Evolutionary conservation across 1,140 invertebrate genomes (phyloP).

Genomic region (Euwallacea similis): DNA sequence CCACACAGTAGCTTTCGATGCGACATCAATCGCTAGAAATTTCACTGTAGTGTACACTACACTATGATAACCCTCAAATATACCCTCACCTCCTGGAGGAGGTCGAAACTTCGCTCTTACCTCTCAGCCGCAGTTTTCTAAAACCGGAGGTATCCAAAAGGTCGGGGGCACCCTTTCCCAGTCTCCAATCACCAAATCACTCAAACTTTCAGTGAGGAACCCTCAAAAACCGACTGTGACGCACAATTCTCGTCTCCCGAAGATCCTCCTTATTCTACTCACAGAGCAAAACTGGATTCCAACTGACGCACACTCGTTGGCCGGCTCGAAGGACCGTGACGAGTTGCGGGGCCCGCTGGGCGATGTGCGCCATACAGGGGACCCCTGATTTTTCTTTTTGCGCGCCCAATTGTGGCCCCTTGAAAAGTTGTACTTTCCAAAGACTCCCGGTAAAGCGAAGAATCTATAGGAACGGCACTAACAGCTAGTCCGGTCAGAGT

Average conservation of each 20-base stretch:
- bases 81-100: neutral
- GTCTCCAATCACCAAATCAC: conserved; percentile 17
- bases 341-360: conserved; percentile 20
- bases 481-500: neutral
- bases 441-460: conserved; percentile 10
- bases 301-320: conserved; percentile 27
- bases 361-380: neutral
- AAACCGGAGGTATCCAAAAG: conserved; percentile 5
- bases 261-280: conserved; percentile 10
- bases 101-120: neutral
- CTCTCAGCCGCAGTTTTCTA: neutral
- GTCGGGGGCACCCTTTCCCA: neutral
- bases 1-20: too few species aligned
- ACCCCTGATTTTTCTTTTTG: neutral
- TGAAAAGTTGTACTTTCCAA: conserved; percentile 1
- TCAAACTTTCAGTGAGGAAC: conserved; percentile 32
- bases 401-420: neutral
- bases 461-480: conserved; percentile 20
- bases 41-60: neutral
- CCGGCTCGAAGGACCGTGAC: conserved; percentile 33
- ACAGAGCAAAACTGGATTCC: conserved; percentile 26
- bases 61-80: neutral
- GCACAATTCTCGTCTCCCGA: conserved; percentile 6
- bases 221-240: conserved; percentile 23
- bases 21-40: neutral